Conservation (phyloP, 37 sponge, comb jelly and placozoan species). For the Theonella swinhoei region DNA sequence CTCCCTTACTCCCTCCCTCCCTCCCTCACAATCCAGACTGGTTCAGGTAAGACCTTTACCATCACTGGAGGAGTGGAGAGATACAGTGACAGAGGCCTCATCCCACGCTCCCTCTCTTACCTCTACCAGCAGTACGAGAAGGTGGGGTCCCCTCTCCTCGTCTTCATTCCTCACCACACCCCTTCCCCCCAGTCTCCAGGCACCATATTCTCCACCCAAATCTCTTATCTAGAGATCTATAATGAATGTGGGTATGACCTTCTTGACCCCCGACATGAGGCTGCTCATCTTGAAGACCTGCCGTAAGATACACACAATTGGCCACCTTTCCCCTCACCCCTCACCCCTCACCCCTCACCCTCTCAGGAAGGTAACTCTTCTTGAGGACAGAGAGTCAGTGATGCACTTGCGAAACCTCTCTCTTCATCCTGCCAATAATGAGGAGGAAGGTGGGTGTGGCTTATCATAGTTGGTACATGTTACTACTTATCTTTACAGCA, state of each 20-base stretch:
- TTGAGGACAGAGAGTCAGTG: slow-evolving; percentile 80
- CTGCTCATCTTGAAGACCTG: slow-evolving; percentile 87
- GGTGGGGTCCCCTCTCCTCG: slow-evolving; percentile 21
- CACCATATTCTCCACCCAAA: slow-evolving; percentile 81
- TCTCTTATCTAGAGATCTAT: slow-evolving; percentile 98
- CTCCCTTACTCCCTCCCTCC: too few species aligned
- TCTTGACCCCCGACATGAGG: slow-evolving; percentile 92
- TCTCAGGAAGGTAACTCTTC: slow-evolving; percentile 70
- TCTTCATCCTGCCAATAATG: slow-evolving; percentile 84
- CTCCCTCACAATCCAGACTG: too few species aligned
- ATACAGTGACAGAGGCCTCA: slow-evolving; percentile 91
- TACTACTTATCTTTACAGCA: slow-evolving; percentile 52
- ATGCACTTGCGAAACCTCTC: slow-evolving; percentile 92
- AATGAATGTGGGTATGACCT: slow-evolving; percentile 96
- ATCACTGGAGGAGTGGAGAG: slow-evolving; percentile 95
- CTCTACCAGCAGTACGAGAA: slow-evolving; percentile 87
- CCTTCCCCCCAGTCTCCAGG: slow-evolving; percentile 56
- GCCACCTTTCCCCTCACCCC: too few species aligned
- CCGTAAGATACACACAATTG: slow-evolving; percentile 53
- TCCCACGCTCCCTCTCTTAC: slow-evolving; percentile 90
- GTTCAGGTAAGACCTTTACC: slow-evolving; percentile 96
- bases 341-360: too few species aligned
- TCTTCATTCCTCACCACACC: not conserved
- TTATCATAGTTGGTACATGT: not conserved
- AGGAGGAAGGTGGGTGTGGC: slow-evolving; percentile 88